Percentiles rank a stretch among this genome's conserved stretches.
Evolutionary conservation across 2,888 invertebrate genomes (phyloP).

Genomic region (Mesorhabditis spiculigera): DNA sequence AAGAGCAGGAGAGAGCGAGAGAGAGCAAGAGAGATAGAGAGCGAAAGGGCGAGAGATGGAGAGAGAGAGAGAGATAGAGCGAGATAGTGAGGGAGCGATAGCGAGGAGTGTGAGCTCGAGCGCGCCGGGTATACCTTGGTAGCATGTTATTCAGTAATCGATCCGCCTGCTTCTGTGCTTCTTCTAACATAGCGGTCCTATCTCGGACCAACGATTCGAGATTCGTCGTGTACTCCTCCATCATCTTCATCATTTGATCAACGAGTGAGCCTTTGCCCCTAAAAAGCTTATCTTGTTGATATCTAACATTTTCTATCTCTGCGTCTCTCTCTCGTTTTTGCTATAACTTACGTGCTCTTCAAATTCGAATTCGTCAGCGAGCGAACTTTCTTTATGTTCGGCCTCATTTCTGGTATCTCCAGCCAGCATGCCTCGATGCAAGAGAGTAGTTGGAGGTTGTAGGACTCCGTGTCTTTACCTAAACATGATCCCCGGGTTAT

Average conservation of each 20-base stretch:
- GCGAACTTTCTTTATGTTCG: constrained; percentile 53
- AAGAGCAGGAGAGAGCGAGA: background rate
- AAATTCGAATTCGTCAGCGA: constrained; percentile 52
- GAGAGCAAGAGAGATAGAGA: background rate
- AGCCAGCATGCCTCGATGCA: constrained; percentile 57
- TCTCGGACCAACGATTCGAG: constrained; percentile 53
- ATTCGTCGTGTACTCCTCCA: constrained; percentile 55
- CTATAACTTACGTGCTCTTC: constrained; percentile 39
- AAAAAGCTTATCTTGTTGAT: constrained; percentile 1
- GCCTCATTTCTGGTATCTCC: constrained; percentile 54
- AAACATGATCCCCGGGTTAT: background rate
- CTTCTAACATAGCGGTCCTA: constrained; percentile 52
- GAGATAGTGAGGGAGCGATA: too few species aligned
- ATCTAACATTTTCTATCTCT: background rate
- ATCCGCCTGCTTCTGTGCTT: constrained; percentile 57
- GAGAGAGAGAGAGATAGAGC: too few species aligned
- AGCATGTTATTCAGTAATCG: constrained; percentile 56
- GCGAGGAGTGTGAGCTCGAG: too few species aligned
- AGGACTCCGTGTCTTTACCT: background rate
- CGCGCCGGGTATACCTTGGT: too few species aligned
- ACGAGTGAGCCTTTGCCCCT: constrained; percentile 54
- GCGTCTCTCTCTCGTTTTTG: background rate
- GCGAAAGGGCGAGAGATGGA: too few species aligned
- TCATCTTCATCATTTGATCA: constrained; percentile 58
- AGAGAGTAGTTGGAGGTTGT: constrained; percentile 41